phyloP scores from a whole-genome alignment of 2,888 invertebrate species.

The Fabriciana adippe region DNA sequence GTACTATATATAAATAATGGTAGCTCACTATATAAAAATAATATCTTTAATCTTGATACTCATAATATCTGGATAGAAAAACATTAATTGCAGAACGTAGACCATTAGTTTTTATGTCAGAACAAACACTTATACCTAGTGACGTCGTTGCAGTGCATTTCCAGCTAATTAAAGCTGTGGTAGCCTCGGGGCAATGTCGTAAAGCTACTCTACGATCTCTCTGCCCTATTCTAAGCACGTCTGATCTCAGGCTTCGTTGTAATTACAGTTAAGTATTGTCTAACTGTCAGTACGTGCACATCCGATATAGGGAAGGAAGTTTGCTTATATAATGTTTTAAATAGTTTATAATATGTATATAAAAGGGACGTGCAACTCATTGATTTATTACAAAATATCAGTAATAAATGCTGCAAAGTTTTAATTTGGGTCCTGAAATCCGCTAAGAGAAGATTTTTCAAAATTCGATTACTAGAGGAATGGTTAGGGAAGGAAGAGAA shows the following conservation, averaged over 20 bases:
- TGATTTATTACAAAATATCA: no score
- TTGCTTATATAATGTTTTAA: not conserved
- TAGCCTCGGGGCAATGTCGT: constrained; percentile 4
- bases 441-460: no score
- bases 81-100: not conserved
- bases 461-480: no score
- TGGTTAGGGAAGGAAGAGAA: no score
- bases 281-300: constrained; percentile 8
- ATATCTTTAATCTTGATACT: not conserved
- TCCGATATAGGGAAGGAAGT: not conserved
- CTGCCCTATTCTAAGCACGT: constrained; percentile 12
- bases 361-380: no score
- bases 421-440: no score
- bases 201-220: not conserved
- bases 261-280: not conserved
- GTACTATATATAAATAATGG: no score
- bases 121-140: constrained; percentile 1
- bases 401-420: no score
- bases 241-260: not conserved
- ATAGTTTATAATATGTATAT: no score
- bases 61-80: not conserved
- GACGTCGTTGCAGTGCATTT: constrained; percentile 2
- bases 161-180: constrained; percentile 16
- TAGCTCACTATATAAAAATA: not conserved
- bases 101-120: constrained; percentile 8